Evolutionary conservation across 2,113 vertebrate species (phyloP).

Genomic region (Oncorhynchus gorbuscha): DNA sequence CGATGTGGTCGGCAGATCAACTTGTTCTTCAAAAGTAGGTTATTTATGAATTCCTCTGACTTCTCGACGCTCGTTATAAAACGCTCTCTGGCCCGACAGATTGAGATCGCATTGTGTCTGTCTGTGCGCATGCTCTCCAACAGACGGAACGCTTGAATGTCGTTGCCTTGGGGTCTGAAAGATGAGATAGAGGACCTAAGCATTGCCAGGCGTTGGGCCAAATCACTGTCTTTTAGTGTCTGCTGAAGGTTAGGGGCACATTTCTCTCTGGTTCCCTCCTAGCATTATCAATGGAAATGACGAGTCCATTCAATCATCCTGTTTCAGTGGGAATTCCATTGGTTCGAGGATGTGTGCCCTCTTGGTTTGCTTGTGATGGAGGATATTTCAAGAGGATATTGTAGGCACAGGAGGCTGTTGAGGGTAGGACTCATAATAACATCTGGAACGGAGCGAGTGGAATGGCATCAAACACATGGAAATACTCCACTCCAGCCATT

Average conservation of each 20-base stretch:
- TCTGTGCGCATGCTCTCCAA: constrained; percentile 15
- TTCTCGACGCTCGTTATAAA: not conserved
- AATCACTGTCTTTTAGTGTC: constrained; percentile 36
- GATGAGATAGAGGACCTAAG: constrained; percentile 1
- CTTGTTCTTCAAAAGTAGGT: constrained; percentile 49
- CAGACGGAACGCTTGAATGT: constrained; percentile 27
- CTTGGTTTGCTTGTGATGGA: too few relatives aligned
- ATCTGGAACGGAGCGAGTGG: too few relatives aligned
- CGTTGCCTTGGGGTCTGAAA: constrained; percentile 23
- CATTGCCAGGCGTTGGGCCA: constrained; percentile 36
- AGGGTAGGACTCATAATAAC: too few relatives aligned
- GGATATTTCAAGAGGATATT: too few relatives aligned
- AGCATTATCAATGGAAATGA: not conserved
- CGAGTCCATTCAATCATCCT: not conserved
- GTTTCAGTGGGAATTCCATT: not conserved
- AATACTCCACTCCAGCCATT: too few relatives aligned
- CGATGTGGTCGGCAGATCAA: constrained; percentile 46
- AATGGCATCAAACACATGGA: too few relatives aligned
- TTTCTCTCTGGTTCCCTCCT: not conserved
- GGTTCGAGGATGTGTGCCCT: not conserved
- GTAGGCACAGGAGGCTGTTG: too few relatives aligned
- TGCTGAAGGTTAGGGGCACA: constrained; percentile 54
- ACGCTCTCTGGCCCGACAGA: not conserved
- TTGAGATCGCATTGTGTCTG: constrained; percentile 4
- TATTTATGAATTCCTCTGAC: constrained; percentile 32